A percentile compares a stretch with the other conserved stretches of the same genome.
phyloP scores from a whole-genome alignment of 2,113 vertebrate species.

The Ictalurus punctatus region DNA sequence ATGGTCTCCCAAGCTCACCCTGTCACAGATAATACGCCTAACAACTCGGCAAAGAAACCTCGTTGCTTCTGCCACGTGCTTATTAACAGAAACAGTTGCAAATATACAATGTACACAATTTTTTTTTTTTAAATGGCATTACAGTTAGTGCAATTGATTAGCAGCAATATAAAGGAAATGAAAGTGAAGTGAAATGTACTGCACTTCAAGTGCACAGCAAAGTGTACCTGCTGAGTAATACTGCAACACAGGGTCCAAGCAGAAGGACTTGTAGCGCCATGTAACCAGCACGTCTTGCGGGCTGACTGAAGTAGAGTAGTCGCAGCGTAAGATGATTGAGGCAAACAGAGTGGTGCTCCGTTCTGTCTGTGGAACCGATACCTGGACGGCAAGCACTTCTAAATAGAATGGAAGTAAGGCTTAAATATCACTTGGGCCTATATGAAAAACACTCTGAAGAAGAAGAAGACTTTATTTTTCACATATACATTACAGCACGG shows the following conservation, averaged over 20 bases:
- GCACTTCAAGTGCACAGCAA: neutral
- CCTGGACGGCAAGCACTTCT: slow-evolving; percentile 82
- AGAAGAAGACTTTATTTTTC: too few species aligned
- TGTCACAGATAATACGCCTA: neutral
- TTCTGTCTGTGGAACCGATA: slow-evolving; percentile 77
- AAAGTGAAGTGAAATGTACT: neutral
- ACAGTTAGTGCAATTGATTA: neutral
- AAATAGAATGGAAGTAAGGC: neutral
- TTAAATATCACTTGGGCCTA: neutral
- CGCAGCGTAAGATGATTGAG: slow-evolving; percentile 81
- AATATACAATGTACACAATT: neutral
- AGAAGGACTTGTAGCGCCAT: slow-evolving; percentile 94
- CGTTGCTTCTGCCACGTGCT: neutral
- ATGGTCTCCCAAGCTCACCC: neutral
- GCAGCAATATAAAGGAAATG: neutral
- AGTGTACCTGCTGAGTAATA: slow-evolving; percentile 83
- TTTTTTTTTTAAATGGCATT: neutral
- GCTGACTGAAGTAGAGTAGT: slow-evolving; percentile 87
- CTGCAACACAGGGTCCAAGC: slow-evolving; percentile 92
- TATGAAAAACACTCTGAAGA: neutral
- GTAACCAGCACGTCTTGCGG: slow-evolving; percentile 85
- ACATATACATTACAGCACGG: too few species aligned
- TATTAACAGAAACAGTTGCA: neutral
- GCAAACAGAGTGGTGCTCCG: slow-evolving; percentile 84
- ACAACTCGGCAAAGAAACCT: neutral